Base-by-base conservation (phyloP, 2,888 invertebrate species). In the Ormyrus labotus region DNA sequence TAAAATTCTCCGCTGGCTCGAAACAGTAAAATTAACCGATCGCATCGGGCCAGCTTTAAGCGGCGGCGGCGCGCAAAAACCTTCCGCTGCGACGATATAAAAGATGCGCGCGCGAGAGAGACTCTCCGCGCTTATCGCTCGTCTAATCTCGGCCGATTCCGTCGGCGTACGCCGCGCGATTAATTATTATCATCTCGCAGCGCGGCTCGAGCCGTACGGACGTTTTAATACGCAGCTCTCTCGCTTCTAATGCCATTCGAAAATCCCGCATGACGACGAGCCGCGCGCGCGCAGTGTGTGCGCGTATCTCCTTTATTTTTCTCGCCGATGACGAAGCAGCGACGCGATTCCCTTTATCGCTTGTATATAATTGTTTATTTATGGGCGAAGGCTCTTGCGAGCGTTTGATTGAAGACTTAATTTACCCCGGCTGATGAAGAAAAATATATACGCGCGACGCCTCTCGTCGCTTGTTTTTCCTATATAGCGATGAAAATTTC, bases 361-460 rank as follows among this genome's bases (percentile, higher is more conserved):
- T 67, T 68, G 78, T 55, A 55, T 34, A 34, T 72, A 72, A 74
- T 79, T 79, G 64, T 74, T 74, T 79, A 74, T 74, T 74, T 79
- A 79, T 48, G 64, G 58, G 47, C 63, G 60, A 51, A 63, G 51
- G 58, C 58, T 34, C 34, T 13, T 60, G 13, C 2, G 34, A 2
- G 34, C 34, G 34, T 64, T 55, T 63, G 63, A 78, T 68, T 63
- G 68, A 79, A 74, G 79, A 74, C 58, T 69, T 74, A 74, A 79
- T 69, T 79, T 74, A 53, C n/a, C 69, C 55, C 5, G 51, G 34
- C 34, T 4, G 34, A 51, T 13, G 65, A 63, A n/a, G 58, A 55
- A 74, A 79, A 74, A 69, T 45, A 58, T 53, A 4, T 34, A 34
- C 34, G 34, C 34, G 60, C 45, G 45, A 67, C 13, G 13, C 51